These are phyloP conservation scores for Sebastes nivosus DNA, from an alignment of 2,797 vertebrate genomes.

Conservation along the genomic window DNA sequence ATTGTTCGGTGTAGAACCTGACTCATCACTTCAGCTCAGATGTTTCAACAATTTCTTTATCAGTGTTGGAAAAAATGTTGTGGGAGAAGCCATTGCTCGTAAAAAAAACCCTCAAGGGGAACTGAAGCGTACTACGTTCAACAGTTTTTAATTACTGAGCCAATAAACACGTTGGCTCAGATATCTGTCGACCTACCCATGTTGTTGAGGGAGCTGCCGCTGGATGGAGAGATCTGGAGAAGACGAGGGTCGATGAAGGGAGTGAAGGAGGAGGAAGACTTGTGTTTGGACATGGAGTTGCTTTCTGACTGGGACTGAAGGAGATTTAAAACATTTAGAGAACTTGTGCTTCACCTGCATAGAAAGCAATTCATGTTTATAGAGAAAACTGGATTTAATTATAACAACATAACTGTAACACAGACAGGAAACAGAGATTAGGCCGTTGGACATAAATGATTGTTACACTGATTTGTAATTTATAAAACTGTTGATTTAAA, in stretches of 20 bases:
- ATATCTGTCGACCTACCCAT: conserved; percentile 82
- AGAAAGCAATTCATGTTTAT: background rate
- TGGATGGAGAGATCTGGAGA: conserved; percentile 96
- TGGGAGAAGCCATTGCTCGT: background rate
- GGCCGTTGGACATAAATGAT: background rate
- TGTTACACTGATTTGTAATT: background rate
- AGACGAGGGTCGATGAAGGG: conserved; percentile 97
- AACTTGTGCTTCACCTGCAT: background rate
- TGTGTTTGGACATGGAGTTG: conserved; percentile 98
- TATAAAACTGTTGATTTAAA: conserved; percentile 7
- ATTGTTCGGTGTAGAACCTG: background rate
- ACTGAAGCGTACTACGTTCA: background rate
- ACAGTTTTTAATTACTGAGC: background rate
- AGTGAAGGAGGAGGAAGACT: conserved; percentile 97
- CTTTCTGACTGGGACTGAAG: conserved; percentile 93
- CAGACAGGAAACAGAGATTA: background rate
- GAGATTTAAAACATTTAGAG: conserved; percentile 18
- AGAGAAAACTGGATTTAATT: background rate
- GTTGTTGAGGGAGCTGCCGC: conserved; percentile 93
- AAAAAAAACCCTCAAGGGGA: background rate
- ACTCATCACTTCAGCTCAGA: background rate
- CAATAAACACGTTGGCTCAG: background rate
- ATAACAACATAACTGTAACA: background rate
- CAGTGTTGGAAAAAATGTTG: background rate
- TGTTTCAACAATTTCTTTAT: background rate